A percentile compares a stretch with the other conserved stretches of the same genome.
These are phyloP conservation scores for Orestias chungarensis DNA, from an alignment of 2,797 vertebrate genomes.

Conservation along the genomic window DNA sequence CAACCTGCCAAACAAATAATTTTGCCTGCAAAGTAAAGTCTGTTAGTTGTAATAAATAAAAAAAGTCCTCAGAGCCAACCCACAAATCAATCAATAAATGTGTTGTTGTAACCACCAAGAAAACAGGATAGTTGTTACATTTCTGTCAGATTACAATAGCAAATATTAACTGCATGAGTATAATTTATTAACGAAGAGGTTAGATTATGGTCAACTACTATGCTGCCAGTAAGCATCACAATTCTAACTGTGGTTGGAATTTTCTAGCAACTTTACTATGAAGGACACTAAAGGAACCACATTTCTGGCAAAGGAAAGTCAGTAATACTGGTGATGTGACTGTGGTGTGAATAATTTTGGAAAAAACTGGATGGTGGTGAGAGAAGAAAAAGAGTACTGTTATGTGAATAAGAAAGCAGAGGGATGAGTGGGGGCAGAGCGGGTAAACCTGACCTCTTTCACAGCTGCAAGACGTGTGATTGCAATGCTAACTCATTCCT, in stretches of 20 bases:
- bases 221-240: not conserved
- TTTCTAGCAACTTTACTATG: not conserved
- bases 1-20: not conserved
- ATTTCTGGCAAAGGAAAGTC: not conserved
- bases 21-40: not conserved
- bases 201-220: not conserved
- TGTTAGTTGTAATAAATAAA: not conserved
- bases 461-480: slow-evolving; percentile 76
- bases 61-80: not conserved
- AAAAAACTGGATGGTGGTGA: slow-evolving; percentile 7
- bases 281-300: not conserved
- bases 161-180: not conserved
- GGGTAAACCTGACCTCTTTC: slow-evolving; percentile 56
- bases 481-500: slow-evolving; percentile 71
- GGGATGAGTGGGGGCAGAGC: slow-evolving; percentile 53
- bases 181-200: not conserved
- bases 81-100: not conserved
- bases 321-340: slow-evolving; percentile 5
- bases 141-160: not conserved
- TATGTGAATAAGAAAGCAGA: slow-evolving; percentile 31
- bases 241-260: not conserved
- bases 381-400: slow-evolving; percentile 61
- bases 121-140: not conserved
- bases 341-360: slow-evolving; percentile 13
- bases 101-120: not conserved